Base-by-base conservation (phyloP, 2,113 vertebrate genomes). In the Mixornis gularis region DNA sequence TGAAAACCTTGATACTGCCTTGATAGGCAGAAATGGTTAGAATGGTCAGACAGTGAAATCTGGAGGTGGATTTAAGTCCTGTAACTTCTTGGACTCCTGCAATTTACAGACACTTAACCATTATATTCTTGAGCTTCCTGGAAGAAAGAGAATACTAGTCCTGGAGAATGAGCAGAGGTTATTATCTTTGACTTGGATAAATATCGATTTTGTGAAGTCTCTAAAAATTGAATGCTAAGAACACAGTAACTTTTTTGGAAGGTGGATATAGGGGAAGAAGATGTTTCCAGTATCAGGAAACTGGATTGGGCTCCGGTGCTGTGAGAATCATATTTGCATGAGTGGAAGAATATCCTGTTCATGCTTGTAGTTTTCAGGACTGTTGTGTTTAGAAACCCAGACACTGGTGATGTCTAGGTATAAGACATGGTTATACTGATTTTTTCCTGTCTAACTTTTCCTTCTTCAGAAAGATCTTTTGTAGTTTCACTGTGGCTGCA, bases 1-100 rank as follows among this genome's bases (percentile, higher is more conserved):
- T 51, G 3, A 20, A 79, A 73, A 44, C 43, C 22, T 73, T 34
- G 16, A 18, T 44, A 7, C 26, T 48, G 22, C 13, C 4, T 14
- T 17, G 4, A 4, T 9, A 34, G 43, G 43, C 43, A 52, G 15
- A 40, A 38, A 18, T 3, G 0, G 0, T 55, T 68, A 18, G 25
- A 44, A 7, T 22, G 17, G 18, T 80, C 59, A 78, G 55, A 58
- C 17, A 62, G 32, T 62, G 55, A n/a, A 58, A 58, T 58, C 55
- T 58, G 55, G 25, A 58, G 26, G 30, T 82, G 18, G 8, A 19
- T 63, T 49, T 55, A 70, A 40, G 34, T 71, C 27, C 58, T 85
- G 27, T 56, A 49, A 62, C 15, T 83, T 82, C 29, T 36, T 38
- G 32, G 69, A 25, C 20, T 72, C 13, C 26, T 55, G 25, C 13